A percentile compares a stretch with the other conserved stretches of the same genome.
Conservation (phyloP, 2,113 vertebrate genomes). For the Sinocyclocheilus maitianheensis region DNA sequence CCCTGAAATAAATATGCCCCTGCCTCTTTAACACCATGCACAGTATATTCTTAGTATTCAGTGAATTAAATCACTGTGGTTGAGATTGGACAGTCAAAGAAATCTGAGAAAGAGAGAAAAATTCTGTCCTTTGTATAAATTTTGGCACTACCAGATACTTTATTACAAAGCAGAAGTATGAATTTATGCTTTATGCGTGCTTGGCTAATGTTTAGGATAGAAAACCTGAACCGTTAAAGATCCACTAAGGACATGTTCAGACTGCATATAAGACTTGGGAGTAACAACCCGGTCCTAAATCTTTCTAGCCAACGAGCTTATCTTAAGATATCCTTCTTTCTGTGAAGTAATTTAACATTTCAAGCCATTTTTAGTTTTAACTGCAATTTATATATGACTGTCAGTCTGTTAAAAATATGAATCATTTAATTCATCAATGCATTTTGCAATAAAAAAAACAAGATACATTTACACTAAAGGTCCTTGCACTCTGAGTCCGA, state of each 20-base stretch:
- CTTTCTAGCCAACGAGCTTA: neutral
- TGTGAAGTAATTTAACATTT: neutral
- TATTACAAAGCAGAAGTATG: slow-evolving; percentile 32
- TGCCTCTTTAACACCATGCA: slow-evolving; percentile 3
- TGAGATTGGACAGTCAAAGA: slow-evolving; percentile 6
- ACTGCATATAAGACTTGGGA: slow-evolving; percentile 17
- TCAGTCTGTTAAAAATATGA: neutral
- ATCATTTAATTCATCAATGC: neutral
- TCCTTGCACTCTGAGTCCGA: too few relatives aligned
- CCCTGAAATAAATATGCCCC: neutral
- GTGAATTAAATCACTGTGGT: neutral
- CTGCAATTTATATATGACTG: neutral
- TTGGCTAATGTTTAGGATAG: slow-evolving; percentile 15
- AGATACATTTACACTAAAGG: too few relatives aligned
- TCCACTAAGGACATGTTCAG: slow-evolving; percentile 38
- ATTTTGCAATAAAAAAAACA: neutral
- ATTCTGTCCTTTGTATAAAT: slow-evolving; percentile 33
- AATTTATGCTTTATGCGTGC: slow-evolving; percentile 24
- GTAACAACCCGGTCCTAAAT: slow-evolving; percentile 23
- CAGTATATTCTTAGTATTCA: slow-evolving; percentile 6
- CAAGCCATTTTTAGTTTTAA: neutral
- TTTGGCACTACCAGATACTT: slow-evolving; percentile 17
- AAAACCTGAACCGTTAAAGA: slow-evolving; percentile 34
- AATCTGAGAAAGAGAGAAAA: slow-evolving; percentile 33
- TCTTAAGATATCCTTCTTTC: slow-evolving; percentile 16